Percentiles rank a stretch among this genome's conserved stretches.
These are phyloP conservation scores for Frankliniella intonsa DNA, from an alignment of 2,888 invertebrate species.

Conservation along the genomic window DNA sequence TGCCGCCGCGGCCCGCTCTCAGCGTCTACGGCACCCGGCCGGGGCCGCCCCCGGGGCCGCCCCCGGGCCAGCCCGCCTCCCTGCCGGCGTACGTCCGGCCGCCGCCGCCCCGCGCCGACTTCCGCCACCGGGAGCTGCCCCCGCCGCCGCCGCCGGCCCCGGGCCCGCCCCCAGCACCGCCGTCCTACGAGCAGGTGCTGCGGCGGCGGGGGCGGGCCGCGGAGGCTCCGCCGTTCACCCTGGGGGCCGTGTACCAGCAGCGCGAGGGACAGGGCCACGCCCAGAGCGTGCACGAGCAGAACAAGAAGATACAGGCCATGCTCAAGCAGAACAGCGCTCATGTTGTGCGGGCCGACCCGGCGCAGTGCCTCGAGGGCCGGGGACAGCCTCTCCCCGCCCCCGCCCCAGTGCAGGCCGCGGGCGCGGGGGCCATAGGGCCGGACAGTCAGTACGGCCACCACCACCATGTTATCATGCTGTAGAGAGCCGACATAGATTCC, in stretches of 20 bases:
- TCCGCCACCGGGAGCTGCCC: neutral
- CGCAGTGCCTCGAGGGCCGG: neutral
- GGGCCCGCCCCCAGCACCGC: neutral
- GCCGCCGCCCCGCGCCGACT: neutral
- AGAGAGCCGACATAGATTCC: too few relatives aligned
- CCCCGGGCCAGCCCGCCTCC: neutral
- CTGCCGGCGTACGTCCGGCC: neutral
- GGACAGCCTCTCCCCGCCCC: too few relatives aligned
- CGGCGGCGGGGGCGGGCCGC: neutral
- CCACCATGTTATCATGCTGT: constrained; percentile 15
- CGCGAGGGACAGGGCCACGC: neutral
- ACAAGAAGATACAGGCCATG: constrained; percentile 19
- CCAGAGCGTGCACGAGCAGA: constrained; percentile 18
- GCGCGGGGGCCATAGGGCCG: neutral
- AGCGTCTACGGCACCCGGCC: neutral
- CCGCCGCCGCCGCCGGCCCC: neutral
- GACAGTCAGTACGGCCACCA: constrained; percentile 19
- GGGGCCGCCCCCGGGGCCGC: neutral
- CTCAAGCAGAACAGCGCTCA: neutral
- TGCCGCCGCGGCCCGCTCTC: neutral
- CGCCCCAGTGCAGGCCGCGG: neutral
- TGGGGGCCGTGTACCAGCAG: constrained; percentile 13
- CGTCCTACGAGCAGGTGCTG: neutral
- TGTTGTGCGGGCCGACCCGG: neutral
- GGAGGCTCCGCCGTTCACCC: neutral